These are phyloP conservation scores for Watsonalla cultraria DNA, from an alignment of 2,888 invertebrate genomes.

Conservation along the genomic window DNA sequence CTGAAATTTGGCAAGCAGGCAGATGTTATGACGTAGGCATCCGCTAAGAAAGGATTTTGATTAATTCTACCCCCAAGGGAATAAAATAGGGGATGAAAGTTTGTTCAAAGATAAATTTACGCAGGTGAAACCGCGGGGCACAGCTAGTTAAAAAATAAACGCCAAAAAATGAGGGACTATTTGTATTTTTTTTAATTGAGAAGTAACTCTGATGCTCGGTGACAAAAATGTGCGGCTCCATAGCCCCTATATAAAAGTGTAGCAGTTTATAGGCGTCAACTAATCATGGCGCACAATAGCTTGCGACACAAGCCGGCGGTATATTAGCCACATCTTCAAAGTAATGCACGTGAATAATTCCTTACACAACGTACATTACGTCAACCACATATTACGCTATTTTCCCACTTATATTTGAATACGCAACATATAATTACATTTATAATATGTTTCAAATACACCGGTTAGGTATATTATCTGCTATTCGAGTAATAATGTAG, in stretches of 20 bases:
- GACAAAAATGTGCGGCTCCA: too few relatives aligned
- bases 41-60: too few relatives aligned
- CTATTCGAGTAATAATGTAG: constrained; percentile 21
- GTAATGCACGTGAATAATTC: constrained; percentile 12
- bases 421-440: constrained; percentile 31
- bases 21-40: too few relatives aligned
- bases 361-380: constrained; percentile 29
- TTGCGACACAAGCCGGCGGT: constrained; percentile 2
- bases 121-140: too few relatives aligned
- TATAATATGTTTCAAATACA: constrained; percentile 28
- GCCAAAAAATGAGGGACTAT: too few relatives aligned
- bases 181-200: too few relatives aligned
- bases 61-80: too few relatives aligned
- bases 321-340: constrained; percentile 21
- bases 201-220: too few relatives aligned
- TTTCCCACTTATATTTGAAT: constrained; percentile 29
- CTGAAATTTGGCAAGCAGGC: too few relatives aligned
- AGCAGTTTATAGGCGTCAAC: neutral
- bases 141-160: too few relatives aligned
- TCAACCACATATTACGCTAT: constrained; percentile 26
- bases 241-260: neutral
- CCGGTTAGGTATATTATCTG: constrained; percentile 35
- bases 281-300: neutral
- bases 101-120: too few relatives aligned
- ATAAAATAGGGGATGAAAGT: too few relatives aligned